A percentile compares a stretch with the other conserved stretches of the same genome.
These are phyloP conservation scores for Micromesistius poutassou DNA, from an alignment of 2,797 vertebrate genomes.

Conservation along the genomic window DNA sequence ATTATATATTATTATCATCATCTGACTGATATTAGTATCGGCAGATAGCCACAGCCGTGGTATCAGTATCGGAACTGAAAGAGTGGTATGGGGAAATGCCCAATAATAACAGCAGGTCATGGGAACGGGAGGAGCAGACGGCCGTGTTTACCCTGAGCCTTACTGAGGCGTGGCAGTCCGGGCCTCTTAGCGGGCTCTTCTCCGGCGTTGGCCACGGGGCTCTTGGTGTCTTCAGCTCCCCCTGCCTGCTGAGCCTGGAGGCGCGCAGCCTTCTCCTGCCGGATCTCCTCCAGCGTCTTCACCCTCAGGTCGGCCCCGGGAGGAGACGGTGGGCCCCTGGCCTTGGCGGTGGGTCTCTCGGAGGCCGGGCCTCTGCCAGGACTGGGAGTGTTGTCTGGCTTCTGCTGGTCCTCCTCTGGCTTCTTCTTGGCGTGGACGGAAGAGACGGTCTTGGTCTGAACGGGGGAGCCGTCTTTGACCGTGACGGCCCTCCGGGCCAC, in stretches of 20 bases:
- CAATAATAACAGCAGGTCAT: not conserved
- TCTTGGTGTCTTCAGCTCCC: conserved; percentile 30
- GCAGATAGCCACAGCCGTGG: too few species aligned
- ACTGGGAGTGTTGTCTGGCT: not conserved
- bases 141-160: conserved; percentile 55
- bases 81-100: too few species aligned
- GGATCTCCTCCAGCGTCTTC: conserved; percentile 93
- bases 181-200: conserved; percentile 43
- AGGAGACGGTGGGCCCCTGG: not conserved
- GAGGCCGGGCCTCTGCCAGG: conserved; percentile 15
- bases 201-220: conserved; percentile 17
- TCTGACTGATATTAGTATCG: too few species aligned
- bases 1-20: too few species aligned
- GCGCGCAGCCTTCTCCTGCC: conserved; percentile 83
- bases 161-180: conserved; percentile 64
- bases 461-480: conserved; percentile 32
- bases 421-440: conserved; percentile 80
- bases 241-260: conserved; percentile 60
- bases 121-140: not conserved
- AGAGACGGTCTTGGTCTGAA: conserved; percentile 70
- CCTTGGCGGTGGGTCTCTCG: conserved; percentile 25
- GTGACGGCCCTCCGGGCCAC: conserved; percentile 47
- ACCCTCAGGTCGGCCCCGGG: conserved; percentile 67
- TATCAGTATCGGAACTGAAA: too few species aligned
- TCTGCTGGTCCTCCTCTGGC: conserved; percentile 57